Base-by-base conservation (phyloP, 2,113 vertebrate species). In the Diadophis punctatus region DNA sequence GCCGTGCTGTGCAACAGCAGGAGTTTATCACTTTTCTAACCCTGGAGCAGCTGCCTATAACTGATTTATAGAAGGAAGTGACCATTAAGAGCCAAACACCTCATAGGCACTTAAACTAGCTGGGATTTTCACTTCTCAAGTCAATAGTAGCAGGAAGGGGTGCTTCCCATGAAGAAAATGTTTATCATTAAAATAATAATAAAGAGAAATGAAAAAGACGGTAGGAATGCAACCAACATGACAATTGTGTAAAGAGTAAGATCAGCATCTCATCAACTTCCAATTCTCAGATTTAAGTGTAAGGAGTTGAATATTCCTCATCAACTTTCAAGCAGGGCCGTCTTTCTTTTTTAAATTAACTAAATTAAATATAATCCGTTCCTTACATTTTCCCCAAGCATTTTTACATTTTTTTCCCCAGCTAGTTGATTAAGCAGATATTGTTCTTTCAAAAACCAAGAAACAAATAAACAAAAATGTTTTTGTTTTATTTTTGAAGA, bases 61-160 rank as follows among this genome's bases (percentile, higher is more conserved):
- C 91, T 97, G 97, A 98, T 97, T 97, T 97, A 97, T 94, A 96
- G 95, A 94, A 97, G 97, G 97, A 98, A 98, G 96, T 95, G 93
- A 93, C 96, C 95, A 95, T 92, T 88, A 95, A 97, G 94, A 96
- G 96, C 93, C 91, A 94, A 91, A 94, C 94, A 95, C 94, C 94
- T 96, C 53, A 58, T 95, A 93, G 85, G 85, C 85, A 91, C 90
- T 89, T 94, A 96, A 96, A 94, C 89, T 53, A 91, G 96, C 93
- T 94, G 94, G 92, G 91, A 95, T 96, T 56, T 97, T 95, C 90
- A 95, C 94, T 93, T 95, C 90, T 93, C 80, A 49, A 55, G 8
- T 80, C 90, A 53, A 5, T 6, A 53, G 48, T 60, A n/a, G 4
- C 22, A 63, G 8, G 10, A 89, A 48, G 53, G 8, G 0, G 14